These are phyloP conservation scores for Agraylea sexmaculata DNA, from an alignment of 1,140 invertebrate species.

Conservation along the genomic window DNA sequence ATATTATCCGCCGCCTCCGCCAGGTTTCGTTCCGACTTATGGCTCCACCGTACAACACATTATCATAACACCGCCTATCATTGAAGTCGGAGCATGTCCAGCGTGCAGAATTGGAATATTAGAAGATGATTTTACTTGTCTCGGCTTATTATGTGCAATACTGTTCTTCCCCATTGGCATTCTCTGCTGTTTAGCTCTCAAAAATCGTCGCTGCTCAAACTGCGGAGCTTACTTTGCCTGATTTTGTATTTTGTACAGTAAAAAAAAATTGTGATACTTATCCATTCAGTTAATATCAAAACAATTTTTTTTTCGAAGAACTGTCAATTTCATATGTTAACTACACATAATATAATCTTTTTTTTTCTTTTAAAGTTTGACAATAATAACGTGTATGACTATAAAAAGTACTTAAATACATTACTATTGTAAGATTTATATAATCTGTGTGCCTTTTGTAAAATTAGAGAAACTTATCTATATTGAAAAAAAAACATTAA, in stretches of 20 bases:
- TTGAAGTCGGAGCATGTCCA: conserved; percentile 63
- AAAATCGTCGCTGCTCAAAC: conserved; percentile 68
- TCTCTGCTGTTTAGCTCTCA: conserved; percentile 65
- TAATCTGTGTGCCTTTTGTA: too few relatives aligned
- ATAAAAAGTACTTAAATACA: too few relatives aligned
- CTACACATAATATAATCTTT: too few relatives aligned
- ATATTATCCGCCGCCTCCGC: conserved; percentile 19
- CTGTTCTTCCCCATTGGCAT: conserved; percentile 77
- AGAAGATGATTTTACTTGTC: conserved; percentile 73
- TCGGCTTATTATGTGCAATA: conserved; percentile 72
- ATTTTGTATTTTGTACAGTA: conserved; percentile 14
- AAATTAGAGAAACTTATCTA: too few relatives aligned
- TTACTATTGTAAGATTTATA: too few relatives aligned
- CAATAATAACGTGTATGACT: too few relatives aligned
- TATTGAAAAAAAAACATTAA: too few relatives aligned
- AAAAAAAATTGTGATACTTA: conserved; percentile 6
- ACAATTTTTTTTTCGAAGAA: too few relatives aligned
- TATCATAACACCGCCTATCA: conserved; percentile 34
- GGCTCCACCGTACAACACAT: conserved; percentile 32
- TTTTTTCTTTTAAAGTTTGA: too few relatives aligned
- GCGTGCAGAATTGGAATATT: conserved; percentile 71
- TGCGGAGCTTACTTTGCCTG: conserved; percentile 70
- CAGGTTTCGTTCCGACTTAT: conserved; percentile 33
- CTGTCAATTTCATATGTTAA: too few relatives aligned
- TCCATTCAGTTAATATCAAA: too few relatives aligned